Evolutionary conservation across 2,888 invertebrate species (phyloP).

Genomic region (Eupithecia subumbrata): DNA sequence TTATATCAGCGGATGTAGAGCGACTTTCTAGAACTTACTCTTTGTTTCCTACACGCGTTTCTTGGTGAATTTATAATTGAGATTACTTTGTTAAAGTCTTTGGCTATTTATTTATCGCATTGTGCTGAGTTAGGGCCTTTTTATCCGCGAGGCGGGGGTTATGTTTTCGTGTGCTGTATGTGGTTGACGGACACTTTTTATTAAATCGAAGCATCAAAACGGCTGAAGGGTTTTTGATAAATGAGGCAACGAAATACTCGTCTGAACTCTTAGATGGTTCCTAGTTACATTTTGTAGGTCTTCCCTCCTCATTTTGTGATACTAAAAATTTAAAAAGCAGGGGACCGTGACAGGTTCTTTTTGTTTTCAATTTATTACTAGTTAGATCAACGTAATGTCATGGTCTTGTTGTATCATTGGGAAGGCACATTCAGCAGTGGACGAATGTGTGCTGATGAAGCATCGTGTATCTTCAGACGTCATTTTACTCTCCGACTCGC

Average conservation of each 20-base stretch:
- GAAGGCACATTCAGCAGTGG: no score
- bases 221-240: neutral
- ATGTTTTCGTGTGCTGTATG: neutral
- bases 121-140: neutral
- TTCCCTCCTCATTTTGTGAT: no score
- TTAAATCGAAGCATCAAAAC: neutral
- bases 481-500: neutral
- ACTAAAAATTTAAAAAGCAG: no score
- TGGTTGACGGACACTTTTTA: neutral
- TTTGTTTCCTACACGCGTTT: slow-evolving; percentile 15
- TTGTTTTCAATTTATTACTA: no score
- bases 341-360: no score
- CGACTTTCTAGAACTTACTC: slow-evolving; percentile 32
- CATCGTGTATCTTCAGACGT: neutral
- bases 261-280: neutral
- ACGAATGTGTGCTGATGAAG: no score
- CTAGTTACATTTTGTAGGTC: no score
- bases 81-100: neutral
- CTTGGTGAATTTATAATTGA: slow-evolving; percentile 1
- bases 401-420: no score
- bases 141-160: neutral
- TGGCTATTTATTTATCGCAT: neutral
- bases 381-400: no score
- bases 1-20: slow-evolving; percentile 71
- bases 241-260: neutral